These are phyloP conservation scores for Heterotilapia buettikoferi DNA, from an alignment of 2,113 vertebrate species.

Conservation along the genomic window DNA sequence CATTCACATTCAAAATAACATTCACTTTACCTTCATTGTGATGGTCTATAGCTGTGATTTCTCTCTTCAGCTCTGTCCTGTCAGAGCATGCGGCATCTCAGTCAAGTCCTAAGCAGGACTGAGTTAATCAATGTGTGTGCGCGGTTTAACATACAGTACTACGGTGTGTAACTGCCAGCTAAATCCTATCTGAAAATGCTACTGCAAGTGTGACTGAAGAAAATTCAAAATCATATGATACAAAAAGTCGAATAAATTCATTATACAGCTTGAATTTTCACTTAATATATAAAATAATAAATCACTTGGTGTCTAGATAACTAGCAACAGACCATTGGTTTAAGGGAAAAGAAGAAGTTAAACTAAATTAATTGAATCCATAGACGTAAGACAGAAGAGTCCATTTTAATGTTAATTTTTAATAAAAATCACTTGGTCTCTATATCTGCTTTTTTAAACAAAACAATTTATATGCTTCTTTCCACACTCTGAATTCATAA, in stretches of 20 bases:
- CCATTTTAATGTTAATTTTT: background rate
- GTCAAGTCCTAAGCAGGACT: slow-evolving; percentile 4
- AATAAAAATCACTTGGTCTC: background rate
- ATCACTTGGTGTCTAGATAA: background rate
- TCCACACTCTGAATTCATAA: background rate
- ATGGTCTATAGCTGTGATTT: background rate
- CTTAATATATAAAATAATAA: background rate
- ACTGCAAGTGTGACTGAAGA: background rate
- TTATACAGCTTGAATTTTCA: background rate
- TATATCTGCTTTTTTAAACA: background rate
- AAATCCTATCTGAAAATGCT: background rate
- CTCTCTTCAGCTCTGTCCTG: background rate
- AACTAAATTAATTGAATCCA: background rate
- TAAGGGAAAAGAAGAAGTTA: background rate
- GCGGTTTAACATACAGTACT: background rate
- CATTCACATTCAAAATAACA: background rate
- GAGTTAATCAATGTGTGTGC: slow-evolving; percentile 8
- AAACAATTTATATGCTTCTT: background rate
- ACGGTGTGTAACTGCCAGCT: background rate
- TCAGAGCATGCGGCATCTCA: background rate
- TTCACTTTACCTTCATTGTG: slow-evolving; percentile 30
- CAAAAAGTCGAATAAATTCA: background rate
- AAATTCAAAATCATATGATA: background rate
- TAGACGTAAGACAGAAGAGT: background rate
- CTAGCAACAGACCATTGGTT: background rate